These are phyloP conservation scores for Cinclus mexicanus DNA, from an alignment of 2,113 vertebrate species.

Conservation along the genomic window DNA sequence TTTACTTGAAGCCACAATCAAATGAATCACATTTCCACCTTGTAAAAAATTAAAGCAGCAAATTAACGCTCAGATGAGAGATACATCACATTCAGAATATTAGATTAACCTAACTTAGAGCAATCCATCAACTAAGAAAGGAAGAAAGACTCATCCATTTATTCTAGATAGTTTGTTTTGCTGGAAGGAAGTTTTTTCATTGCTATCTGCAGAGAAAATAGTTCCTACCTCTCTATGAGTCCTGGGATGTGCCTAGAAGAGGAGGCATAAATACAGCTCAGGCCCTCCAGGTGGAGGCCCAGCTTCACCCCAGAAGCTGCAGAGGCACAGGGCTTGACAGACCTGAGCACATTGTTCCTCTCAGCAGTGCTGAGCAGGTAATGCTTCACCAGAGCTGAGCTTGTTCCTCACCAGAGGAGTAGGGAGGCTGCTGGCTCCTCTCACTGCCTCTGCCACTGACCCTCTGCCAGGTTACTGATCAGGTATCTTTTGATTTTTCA, in stretches of 20 bases:
- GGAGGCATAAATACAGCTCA: background rate
- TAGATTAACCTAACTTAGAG: background rate
- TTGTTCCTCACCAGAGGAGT: background rate
- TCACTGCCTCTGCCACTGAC: background rate
- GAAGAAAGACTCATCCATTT: background rate
- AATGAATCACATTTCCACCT: background rate
- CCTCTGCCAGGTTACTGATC: background rate
- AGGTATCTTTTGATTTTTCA: background rate
- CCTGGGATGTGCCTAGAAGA: background rate
- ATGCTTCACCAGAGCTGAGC: background rate
- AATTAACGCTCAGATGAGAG: background rate
- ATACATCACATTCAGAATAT: background rate
- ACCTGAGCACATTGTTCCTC: background rate
- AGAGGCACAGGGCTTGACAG: background rate
- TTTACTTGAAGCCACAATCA: background rate
- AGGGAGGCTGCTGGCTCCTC: background rate
- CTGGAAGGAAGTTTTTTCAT: background rate
- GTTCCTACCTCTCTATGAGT: background rate
- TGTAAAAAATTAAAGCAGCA: background rate
- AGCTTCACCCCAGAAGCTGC: background rate
- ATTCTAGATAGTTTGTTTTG: background rate
- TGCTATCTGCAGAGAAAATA: background rate
- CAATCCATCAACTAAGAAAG: constrained; percentile 2
- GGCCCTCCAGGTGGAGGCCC: too few relatives aligned
- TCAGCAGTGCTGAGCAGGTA: background rate